These are phyloP conservation scores for Eulithis testata DNA, from an alignment of 2,888 invertebrate genomes.

Conservation along the genomic window DNA sequence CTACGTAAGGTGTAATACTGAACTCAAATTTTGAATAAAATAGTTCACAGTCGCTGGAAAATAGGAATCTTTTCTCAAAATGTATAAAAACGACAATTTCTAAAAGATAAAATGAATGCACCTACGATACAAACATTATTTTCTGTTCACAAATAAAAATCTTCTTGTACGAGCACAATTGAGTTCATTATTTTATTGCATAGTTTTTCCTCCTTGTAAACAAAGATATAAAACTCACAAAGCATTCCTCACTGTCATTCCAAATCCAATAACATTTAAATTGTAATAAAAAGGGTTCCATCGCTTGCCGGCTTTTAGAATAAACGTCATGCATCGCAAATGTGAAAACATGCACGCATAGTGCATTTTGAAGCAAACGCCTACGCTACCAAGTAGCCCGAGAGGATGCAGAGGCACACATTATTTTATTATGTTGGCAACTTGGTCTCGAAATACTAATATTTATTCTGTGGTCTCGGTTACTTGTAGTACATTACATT, in stretches of 20 bases:
- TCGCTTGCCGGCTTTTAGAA: slow-evolving; percentile 35
- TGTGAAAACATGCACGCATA: slow-evolving; percentile 54
- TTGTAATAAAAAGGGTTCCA: slow-evolving; percentile 47
- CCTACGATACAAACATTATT: no score
- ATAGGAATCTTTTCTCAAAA: no score
- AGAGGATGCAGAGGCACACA: slow-evolving; percentile 23
- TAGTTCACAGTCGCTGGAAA: no score
- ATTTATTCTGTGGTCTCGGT: background rate
- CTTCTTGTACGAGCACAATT: no score
- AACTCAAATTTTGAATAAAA: no score
- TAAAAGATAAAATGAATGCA: no score
- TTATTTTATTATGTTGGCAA: slow-evolving; percentile 2
- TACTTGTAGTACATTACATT: background rate
- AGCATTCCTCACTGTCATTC: slow-evolving; percentile 43
- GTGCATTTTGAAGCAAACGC: slow-evolving; percentile 45
- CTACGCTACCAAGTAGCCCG: slow-evolving; percentile 37
- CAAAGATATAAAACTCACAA: slow-evolving; percentile 27
- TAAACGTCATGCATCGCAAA: slow-evolving; percentile 57
- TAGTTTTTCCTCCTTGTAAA: background rate
- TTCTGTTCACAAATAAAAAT: no score
- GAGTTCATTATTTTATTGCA: background rate
- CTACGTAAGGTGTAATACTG: no score
- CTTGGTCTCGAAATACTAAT: background rate
- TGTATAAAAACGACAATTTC: no score
- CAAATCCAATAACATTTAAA: slow-evolving; percentile 50